phyloP scores from a whole-genome alignment of 2,113 vertebrate species.

The Gyps fulvus region DNA sequence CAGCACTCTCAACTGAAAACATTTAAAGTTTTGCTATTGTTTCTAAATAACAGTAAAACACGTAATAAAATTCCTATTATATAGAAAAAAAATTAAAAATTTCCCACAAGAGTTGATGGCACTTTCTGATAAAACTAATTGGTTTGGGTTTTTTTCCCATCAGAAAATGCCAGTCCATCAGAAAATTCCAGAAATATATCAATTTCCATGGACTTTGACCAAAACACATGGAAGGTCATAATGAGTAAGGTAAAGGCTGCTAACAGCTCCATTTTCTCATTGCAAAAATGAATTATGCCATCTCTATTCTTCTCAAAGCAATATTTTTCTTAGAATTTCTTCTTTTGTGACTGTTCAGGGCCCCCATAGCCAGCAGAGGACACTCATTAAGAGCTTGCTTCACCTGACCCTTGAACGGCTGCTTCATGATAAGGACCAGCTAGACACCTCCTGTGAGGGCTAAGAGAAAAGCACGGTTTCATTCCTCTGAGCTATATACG shows the following conservation, averaged over 20 bases:
- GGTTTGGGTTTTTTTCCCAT: not conserved
- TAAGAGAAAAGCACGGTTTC: not conserved
- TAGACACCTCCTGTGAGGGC: not conserved
- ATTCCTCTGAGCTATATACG: not conserved
- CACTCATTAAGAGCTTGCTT: not conserved
- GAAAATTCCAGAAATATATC: not conserved
- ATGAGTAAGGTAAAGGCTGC: not conserved
- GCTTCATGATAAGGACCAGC: not conserved
- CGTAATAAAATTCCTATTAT: not conserved
- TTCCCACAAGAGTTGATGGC: not conserved
- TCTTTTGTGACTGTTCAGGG: not conserved
- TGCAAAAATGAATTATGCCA: not conserved
- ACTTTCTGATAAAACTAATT: not conserved
- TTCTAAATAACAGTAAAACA: constrained; percentile 10
- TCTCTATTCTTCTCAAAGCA: not conserved
- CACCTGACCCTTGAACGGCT: not conserved
- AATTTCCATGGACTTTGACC: not conserved
- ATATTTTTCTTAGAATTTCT: not conserved
- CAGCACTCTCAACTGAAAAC: not conserved
- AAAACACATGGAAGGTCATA: not conserved
- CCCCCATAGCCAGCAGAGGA: not conserved
- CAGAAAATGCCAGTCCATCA: not conserved
- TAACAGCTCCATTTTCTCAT: not conserved
- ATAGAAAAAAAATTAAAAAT: not conserved
- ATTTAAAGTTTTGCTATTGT: not conserved